Evolutionary conservation across 2,113 vertebrate species (phyloP), one percentile per base, ranked within the genome.

Genomic region (Athene cunicularia): DNA sequence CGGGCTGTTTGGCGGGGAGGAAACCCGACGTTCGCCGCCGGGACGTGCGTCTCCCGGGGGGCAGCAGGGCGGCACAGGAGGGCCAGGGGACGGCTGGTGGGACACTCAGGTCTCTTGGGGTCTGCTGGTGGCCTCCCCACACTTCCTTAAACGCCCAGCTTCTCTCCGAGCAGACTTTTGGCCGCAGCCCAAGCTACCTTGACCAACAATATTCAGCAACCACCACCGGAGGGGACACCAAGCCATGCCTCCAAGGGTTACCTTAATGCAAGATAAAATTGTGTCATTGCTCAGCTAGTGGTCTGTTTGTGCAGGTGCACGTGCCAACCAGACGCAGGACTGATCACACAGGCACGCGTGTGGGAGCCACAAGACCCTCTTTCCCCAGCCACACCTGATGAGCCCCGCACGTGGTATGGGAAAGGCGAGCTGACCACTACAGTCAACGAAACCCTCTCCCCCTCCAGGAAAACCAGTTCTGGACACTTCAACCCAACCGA

Each of bases 291-390:
- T 63, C 4, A 0, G 10, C 20, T 23, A 14, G 37, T 1, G 58
- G 12, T 15, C 52, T 6, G 4, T 17, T 28, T 50, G 41, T 58
- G 63, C 33, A 49, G n/a, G n/a, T 12, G 37, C n/a, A 9, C 0
- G 0, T 27, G 41, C 33, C 13, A 59, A 5, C 35, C 84, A 41
- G 72, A 3, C 0, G 1, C 45, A 26, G 74, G 59, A 13, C 39
- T 15, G 22, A 7, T 4, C 0, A 0, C 24, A n/a, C 59, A 15
- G 3, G 0, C 2, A 1, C 0, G 6, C 4, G 0, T 12, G 50
- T 13, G 27, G 62, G 59, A 84, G 2, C 30, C 43, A 45, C 43
- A 45, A 45, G 43, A 45, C 43, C 43, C 43, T 45, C 43, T 45
- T 45, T 45, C 41, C 30, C 76, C 18, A 79, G 53, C 30, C 55